A percentile compares a stretch with the other conserved stretches of the same genome.
Evolutionary conservation across 2,113 vertebrate species (phyloP).

Genomic region (Pelodiscus sinensis): DNA sequence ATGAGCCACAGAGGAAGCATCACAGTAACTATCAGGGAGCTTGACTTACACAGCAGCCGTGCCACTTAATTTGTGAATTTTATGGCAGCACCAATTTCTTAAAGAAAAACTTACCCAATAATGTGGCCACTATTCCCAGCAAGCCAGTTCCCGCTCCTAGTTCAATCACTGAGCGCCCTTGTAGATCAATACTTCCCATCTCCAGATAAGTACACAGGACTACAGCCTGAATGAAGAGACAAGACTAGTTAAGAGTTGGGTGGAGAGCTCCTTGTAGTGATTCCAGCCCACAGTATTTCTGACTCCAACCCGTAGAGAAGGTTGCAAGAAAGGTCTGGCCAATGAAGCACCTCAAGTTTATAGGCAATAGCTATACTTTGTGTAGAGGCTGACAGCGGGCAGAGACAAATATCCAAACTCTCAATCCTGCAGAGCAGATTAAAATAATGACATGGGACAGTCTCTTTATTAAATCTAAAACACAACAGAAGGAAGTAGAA

Average conservation of each 20-base stretch:
- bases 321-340: not conserved
- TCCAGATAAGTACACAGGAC: constrained; percentile 93
- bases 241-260: not conserved
- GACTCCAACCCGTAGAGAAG: not conserved
- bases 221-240: constrained; percentile 83
- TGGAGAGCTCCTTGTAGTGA: not conserved
- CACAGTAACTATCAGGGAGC: not conserved
- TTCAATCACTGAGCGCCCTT: constrained; percentile 84
- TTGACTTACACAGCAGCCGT: not conserved
- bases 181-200: constrained; percentile 82
- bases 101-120: constrained; percentile 84
- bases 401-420: not conserved
- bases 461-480: not conserved
- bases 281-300: not conserved
- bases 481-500: not conserved
- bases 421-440: not conserved
- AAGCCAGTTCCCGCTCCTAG: constrained; percentile 95
- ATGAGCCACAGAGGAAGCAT: constrained; percentile 4
- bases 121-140: constrained; percentile 91
- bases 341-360: not conserved
- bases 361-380: not conserved
- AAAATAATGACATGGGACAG: not conserved
- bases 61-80: not conserved
- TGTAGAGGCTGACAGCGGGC: not conserved
- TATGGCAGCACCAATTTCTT: not conserved